Percentiles rank a stretch among this genome's conserved stretches.
phyloP scores from a whole-genome alignment of 1,140 invertebrate species.

The Musca vetustissima region DNA sequence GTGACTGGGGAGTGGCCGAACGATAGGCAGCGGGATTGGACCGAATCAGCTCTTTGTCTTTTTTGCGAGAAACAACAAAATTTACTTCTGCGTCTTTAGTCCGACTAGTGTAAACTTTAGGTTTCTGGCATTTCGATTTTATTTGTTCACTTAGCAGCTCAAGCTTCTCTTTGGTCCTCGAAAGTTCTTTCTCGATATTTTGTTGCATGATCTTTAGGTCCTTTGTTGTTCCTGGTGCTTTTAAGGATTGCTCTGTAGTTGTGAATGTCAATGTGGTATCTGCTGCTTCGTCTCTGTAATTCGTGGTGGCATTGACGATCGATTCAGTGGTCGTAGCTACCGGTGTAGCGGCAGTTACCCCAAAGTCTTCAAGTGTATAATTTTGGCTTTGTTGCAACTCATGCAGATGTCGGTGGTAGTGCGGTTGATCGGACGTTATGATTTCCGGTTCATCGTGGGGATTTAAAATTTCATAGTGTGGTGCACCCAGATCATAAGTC shows the following conservation, averaged over 20 bases:
- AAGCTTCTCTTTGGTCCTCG: background rate
- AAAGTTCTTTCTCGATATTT: background rate
- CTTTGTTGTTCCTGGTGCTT: background rate
- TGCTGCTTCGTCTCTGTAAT: too few species aligned
- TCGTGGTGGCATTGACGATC: background rate
- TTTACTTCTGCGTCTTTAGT: too few species aligned
- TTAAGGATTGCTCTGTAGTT: too few species aligned
- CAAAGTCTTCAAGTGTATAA: slow-evolving; percentile 6
- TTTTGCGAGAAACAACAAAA: too few species aligned
- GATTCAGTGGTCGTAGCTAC: background rate
- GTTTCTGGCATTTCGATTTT: background rate
- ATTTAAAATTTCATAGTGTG: slow-evolving; percentile 48
- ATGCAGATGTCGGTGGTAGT: slow-evolving; percentile 33
- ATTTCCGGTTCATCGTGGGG: slow-evolving; percentile 46
- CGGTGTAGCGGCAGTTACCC: background rate
- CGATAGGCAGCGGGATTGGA: too few species aligned
- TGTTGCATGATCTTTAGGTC: background rate
- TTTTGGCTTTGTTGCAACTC: background rate
- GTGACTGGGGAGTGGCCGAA: too few species aligned
- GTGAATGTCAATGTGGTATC: background rate
- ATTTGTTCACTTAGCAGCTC: background rate
- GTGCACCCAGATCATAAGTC: slow-evolving; percentile 44
- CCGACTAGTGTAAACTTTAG: background rate
- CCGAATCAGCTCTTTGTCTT: too few species aligned
- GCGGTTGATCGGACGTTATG: slow-evolving; percentile 47